Conservation (phyloP, 2,888 invertebrate species). For the Corythucha ciliata region DNA sequence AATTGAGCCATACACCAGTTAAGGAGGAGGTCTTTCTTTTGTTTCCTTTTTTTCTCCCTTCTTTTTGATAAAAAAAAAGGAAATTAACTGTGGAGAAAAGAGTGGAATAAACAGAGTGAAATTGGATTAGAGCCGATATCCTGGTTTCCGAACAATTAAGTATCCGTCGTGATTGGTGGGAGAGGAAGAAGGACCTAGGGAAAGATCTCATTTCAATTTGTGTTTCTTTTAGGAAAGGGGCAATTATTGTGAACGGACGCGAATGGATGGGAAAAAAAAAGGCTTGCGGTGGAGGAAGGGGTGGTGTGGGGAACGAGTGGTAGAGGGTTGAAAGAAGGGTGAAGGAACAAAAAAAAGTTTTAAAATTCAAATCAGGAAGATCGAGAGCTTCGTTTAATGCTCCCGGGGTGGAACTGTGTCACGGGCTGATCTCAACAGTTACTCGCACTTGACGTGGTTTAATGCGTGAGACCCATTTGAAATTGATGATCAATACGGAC, state of each 20-base stretch:
- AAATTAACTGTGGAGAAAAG: conserved; percentile 28
- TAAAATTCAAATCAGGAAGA: too few relatives aligned
- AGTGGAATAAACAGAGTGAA: conserved; percentile 25
- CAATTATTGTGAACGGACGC: conserved; percentile 28
- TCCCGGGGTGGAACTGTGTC: too few relatives aligned
- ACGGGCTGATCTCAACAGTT: too few relatives aligned
- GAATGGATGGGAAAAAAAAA: too few relatives aligned
- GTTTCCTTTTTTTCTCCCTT: conserved; percentile 2
- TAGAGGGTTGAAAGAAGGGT: too few relatives aligned
- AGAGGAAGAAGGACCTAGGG: conserved; percentile 11
- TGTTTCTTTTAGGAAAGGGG: conserved; percentile 27
- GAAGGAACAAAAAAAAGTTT: too few relatives aligned
- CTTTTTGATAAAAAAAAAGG: conserved; percentile 18
- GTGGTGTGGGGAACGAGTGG: too few relatives aligned
- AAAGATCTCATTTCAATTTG: conserved; percentile 32
- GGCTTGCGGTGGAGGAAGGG: too few relatives aligned
- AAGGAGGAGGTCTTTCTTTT: neutral
- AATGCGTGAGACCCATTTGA: too few relatives aligned
- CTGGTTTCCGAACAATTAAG: conserved; percentile 31
- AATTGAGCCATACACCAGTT: conserved; percentile 23
- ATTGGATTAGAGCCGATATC: conserved; percentile 31
- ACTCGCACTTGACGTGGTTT: too few relatives aligned
- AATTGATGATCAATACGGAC: too few relatives aligned
- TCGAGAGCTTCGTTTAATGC: too few relatives aligned
- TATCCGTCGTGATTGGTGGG: conserved; percentile 18